Base-by-base conservation (phyloP, 2,797 vertebrate species). In the Tragopan temminckii region DNA sequence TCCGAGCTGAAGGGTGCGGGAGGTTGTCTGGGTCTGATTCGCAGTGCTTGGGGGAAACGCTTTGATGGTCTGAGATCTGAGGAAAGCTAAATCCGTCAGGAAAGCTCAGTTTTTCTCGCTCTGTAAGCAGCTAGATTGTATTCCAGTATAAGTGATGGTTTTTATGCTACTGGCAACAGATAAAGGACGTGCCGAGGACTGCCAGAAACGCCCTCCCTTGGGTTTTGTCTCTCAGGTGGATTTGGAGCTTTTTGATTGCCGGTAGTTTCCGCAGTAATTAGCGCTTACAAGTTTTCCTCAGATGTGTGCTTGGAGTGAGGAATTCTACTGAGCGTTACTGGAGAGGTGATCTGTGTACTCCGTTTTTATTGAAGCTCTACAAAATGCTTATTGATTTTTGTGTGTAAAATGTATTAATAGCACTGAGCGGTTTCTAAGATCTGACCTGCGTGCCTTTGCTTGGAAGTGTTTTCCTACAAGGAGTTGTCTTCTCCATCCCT, bases 41-140 rank as follows among this genome's bases (percentile, higher is more conserved):
- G 45, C 27, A 29, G 0, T 70, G 66, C 45, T 59, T 48, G 53
- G 40, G 55, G 20, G 72, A 29, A 72, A 36, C 0, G 0, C 46
- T 69, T 88, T 14, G 36, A 9, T 80, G 55, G 18, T 45, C n/a
- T 78, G 59, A 68, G 55, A 40, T 82, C 57, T 82, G 40, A 85
- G 48, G 68, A 55, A 82, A 63, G 6, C 24, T 35, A 62, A 80
- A 48, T 50, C n/a, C 27, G 5, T 69, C 35, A 52, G 70, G 31
- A 85, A 58, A 53, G 36, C 1, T 42, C 48, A 17, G 0, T 63
- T 89, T 75, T 81, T 18, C 33, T 59, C 46, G 42, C 35, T 84
- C 33, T 82, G 21, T 70, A 57, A 76, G 24, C 63, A 59, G 46
- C 31, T 33, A 29, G 5, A 31, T 50, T 43, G 9, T 69, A 35